These are phyloP conservation scores for Apteryx owenii DNA, from an alignment of 2,113 vertebrate species.

Conservation along the genomic window DNA sequence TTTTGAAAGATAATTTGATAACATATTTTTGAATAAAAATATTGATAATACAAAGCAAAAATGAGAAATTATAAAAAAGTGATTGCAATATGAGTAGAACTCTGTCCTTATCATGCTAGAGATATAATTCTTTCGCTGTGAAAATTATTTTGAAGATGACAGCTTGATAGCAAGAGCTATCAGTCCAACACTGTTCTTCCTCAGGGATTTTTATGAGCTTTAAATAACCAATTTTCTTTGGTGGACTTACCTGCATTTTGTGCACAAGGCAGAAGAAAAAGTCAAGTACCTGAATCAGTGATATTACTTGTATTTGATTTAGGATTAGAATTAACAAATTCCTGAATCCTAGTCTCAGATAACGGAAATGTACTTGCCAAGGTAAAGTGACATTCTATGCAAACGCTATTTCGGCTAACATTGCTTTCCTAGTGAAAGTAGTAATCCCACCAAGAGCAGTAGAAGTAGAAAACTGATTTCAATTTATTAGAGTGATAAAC, in stretches of 20 bases:
- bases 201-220: background rate
- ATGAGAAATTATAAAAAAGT: background rate
- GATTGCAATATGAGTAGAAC: background rate
- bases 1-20: background rate
- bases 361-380: background rate
- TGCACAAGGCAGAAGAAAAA: background rate
- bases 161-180: background rate
- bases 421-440: background rate
- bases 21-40: background rate
- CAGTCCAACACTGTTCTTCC: background rate
- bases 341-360: background rate
- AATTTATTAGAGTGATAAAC: background rate
- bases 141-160: background rate
- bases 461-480: background rate
- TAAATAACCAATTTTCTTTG: background rate
- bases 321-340: background rate
- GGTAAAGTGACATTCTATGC: background rate
- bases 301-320: background rate
- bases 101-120: background rate
- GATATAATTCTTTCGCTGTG: background rate
- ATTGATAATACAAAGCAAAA: background rate
- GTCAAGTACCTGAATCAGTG: background rate
- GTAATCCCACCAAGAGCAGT: background rate
- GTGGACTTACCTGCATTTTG: background rate
- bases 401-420: background rate